Conservation (phyloP, 2,797 vertebrate genomes). For the Squalus acanthias region DNA sequence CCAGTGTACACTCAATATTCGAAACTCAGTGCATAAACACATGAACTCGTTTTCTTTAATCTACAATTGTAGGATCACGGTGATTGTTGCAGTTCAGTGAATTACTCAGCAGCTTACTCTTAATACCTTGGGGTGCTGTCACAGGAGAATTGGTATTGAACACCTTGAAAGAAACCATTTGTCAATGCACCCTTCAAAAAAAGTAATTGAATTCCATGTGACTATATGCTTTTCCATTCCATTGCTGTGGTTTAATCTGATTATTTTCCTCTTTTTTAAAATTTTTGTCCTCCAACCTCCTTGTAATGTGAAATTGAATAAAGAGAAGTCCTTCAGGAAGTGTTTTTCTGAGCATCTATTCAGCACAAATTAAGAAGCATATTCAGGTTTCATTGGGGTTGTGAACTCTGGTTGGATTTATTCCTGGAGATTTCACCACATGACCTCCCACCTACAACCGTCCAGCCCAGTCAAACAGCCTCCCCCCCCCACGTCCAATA, state of each 20-base stretch:
- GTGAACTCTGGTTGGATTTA: background rate
- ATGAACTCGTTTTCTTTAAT: background rate
- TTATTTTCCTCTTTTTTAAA: background rate
- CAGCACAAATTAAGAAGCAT: background rate
- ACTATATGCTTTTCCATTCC: background rate
- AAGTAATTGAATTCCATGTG: background rate
- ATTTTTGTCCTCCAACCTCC: background rate
- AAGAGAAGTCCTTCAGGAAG: background rate
- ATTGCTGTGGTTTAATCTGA: background rate
- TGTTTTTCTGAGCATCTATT: background rate
- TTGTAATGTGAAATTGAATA: constrained; percentile 21
- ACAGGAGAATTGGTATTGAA: background rate
- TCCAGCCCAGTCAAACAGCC: background rate
- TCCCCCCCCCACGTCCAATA: background rate
- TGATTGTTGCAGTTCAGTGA: background rate
- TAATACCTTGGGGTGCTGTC: background rate
- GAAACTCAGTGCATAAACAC: background rate
- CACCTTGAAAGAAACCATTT: background rate
- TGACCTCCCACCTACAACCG: background rate
- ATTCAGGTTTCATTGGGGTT: background rate
- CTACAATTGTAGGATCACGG: background rate
- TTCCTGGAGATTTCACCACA: background rate
- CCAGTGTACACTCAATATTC: background rate
- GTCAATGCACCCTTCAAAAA: background rate
- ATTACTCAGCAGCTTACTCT: background rate